phyloP scores from a whole-genome alignment of 1,140 invertebrate genomes.

The Pseudomyrmex gracilis region DNA sequence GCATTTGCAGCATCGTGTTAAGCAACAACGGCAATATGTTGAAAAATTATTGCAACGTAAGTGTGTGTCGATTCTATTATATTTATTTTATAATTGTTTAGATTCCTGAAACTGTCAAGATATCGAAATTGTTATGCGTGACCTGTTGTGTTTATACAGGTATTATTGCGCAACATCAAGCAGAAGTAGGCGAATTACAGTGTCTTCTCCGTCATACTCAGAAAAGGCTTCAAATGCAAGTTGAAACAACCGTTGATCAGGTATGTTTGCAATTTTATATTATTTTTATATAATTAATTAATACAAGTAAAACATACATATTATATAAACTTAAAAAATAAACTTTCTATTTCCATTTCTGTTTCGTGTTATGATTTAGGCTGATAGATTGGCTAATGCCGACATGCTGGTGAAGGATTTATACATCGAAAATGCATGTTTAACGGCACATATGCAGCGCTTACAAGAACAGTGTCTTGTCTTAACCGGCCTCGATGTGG shows the following conservation, averaged over 20 bases:
- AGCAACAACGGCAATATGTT: constrained; percentile 88
- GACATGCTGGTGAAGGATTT: constrained; percentile 92
- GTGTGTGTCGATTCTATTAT: constrained; percentile 77
- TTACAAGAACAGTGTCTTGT: constrained; percentile 87
- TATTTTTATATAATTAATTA: not conserved
- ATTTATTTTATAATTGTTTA: not conserved
- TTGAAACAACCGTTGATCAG: constrained; percentile 86
- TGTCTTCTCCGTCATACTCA: constrained; percentile 87
- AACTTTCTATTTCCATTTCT: not conserved
- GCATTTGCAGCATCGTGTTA: constrained; percentile 87
- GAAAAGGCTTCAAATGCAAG: constrained; percentile 88
- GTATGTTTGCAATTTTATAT: constrained; percentile 71
- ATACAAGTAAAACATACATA: not conserved
- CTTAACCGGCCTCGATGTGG: constrained; percentile 83
- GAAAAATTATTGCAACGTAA: constrained; percentile 89
- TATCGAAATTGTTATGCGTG: too few species aligned
- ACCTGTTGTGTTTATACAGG: constrained; percentile 80
- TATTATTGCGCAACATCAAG: constrained; percentile 88
- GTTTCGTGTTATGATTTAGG: constrained; percentile 69
- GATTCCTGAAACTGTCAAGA: too few species aligned
- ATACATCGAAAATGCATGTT: constrained; percentile 92
- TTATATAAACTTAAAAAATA: not conserved
- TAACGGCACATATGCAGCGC: constrained; percentile 88
- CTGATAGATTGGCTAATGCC: constrained; percentile 88
- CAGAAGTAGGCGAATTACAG: constrained; percentile 87